Percentiles rank a stretch among this genome's conserved stretches.
Conservation (phyloP, 1,140 invertebrate genomes). For the Tetragnatha versicolor region DNA sequence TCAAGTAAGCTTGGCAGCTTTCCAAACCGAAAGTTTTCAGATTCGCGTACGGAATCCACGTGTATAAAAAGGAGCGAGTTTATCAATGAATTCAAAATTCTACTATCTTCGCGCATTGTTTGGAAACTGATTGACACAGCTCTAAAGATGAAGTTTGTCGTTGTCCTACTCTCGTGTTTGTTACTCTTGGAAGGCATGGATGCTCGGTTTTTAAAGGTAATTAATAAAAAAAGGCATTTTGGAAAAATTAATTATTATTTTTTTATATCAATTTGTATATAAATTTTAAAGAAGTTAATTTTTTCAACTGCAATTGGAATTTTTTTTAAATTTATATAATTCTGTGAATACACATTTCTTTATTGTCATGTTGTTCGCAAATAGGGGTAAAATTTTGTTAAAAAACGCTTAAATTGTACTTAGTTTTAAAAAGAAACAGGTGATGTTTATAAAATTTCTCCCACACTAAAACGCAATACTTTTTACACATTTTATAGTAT, state of each 20-base stretch:
- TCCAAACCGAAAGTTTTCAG: neutral
- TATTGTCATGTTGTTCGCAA: no score
- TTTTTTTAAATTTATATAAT: no score
- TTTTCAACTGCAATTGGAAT: no score
- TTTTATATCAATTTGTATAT: neutral
- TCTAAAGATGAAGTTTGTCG: neutral
- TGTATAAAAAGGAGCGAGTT: slow-evolving; percentile 22
- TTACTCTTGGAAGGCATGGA: neutral
- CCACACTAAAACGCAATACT: no score
- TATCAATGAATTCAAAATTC: slow-evolving; percentile 6
- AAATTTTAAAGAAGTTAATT: no score
- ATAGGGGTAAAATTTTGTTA: no score
- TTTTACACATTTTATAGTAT: no score
- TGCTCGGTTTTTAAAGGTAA: slow-evolving; percentile 11
- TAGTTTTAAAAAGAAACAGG: no score
- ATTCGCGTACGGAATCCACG: neutral
- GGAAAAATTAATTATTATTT: neutral
- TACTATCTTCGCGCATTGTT: neutral
- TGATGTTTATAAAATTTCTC: no score
- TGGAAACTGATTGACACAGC: neutral
- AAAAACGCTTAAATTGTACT: no score
- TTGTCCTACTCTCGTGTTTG: neutral
- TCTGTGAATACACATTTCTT: no score
- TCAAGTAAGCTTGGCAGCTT: neutral
- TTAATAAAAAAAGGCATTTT: neutral